phyloP scores from a whole-genome alignment of 2,797 vertebrate genomes.

The Peromyscus aztecus region DNA sequence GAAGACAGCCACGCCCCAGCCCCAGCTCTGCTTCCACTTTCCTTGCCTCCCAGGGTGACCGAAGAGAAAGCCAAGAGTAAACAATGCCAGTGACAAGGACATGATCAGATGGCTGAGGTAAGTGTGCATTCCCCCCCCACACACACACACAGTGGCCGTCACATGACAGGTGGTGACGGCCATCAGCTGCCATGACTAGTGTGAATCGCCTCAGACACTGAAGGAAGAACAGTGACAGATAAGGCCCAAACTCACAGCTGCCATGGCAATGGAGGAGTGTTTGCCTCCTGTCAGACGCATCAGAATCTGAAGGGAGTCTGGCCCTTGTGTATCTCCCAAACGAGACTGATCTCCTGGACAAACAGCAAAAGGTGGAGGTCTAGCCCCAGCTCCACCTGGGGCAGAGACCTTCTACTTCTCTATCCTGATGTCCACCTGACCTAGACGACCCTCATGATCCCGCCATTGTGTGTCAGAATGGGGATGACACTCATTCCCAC shows the following conservation, averaged over 20 bases:
- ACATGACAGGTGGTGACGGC: conserved; percentile 18
- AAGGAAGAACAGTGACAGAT: conserved; percentile 33
- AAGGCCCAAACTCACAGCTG: conserved; percentile 22
- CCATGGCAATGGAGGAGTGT: fast-evolving
- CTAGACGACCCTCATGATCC: fast-evolving
- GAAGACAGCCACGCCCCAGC: no score
- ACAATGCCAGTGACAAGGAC: conserved; percentile 68
- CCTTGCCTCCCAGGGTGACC: background rate
- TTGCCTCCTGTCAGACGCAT: fast-evolving
- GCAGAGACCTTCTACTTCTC: background rate
- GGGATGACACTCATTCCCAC: no score
- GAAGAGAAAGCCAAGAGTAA: conserved; percentile 7
- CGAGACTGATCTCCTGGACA: background rate
- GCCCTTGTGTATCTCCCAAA: background rate
- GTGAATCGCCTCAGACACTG: background rate
- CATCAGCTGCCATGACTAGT: conserved; percentile 33
- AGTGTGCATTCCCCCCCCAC: conserved; percentile 15
- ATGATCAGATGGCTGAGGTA: conserved; percentile 70
- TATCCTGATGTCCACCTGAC: background rate
- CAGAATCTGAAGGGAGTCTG: background rate
- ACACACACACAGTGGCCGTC: background rate
- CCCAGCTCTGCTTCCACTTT: background rate
- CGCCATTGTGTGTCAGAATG: fast-evolving
- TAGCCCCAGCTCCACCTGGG: background rate
- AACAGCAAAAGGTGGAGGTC: background rate